A percentile compares a stretch with the other conserved stretches of the same genome.
Conservation (phyloP, 2,888 invertebrate genomes). For the Halocaridina rubra region DNA sequence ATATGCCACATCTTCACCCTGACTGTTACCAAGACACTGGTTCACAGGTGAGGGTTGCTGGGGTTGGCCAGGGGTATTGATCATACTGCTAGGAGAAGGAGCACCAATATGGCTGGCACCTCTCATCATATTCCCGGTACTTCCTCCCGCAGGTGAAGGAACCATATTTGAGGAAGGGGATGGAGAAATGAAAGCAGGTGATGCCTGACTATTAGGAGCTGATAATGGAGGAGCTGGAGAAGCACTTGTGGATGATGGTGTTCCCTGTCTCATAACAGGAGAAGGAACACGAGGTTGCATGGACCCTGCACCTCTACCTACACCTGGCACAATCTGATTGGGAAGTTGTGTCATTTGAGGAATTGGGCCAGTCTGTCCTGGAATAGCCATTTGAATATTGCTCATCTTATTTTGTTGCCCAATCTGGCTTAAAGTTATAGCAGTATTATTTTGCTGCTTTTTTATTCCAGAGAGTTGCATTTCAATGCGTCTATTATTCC, state of each 20-base stretch:
- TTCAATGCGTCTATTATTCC: constrained; percentile 28
- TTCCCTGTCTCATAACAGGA: constrained; percentile 24
- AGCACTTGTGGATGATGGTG: constrained; percentile 44
- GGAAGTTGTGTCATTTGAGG: constrained; percentile 32
- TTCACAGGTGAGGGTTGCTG: constrained; percentile 65
- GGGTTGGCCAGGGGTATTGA: constrained; percentile 65
- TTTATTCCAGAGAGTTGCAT: constrained; percentile 35
- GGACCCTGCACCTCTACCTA: constrained; percentile 19
- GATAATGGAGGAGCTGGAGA: constrained; percentile 46
- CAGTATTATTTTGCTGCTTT: constrained; percentile 34
- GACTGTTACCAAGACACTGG: constrained; percentile 43
- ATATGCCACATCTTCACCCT: constrained; percentile 86
- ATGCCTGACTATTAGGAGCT: constrained; percentile 45
- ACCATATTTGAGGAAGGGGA: constrained; percentile 72
- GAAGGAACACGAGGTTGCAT: constrained; percentile 58
- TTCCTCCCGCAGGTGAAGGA: constrained; percentile 74
- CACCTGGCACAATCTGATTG: constrained; percentile 33
- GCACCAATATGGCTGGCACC: constrained; percentile 56
- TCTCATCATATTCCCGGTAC: constrained; percentile 50
- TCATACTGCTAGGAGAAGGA: constrained; percentile 63
- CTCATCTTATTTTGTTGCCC: constrained; percentile 36
- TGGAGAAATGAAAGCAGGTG: constrained; percentile 73
- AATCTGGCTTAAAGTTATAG: constrained; percentile 33
- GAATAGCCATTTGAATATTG: constrained; percentile 39
- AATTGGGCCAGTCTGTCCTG: neutral